A percentile compares a stretch with the other conserved stretches of the same genome.
phyloP scores from a whole-genome alignment of 2,888 invertebrate species.

The Nemurella pictetii region DNA sequence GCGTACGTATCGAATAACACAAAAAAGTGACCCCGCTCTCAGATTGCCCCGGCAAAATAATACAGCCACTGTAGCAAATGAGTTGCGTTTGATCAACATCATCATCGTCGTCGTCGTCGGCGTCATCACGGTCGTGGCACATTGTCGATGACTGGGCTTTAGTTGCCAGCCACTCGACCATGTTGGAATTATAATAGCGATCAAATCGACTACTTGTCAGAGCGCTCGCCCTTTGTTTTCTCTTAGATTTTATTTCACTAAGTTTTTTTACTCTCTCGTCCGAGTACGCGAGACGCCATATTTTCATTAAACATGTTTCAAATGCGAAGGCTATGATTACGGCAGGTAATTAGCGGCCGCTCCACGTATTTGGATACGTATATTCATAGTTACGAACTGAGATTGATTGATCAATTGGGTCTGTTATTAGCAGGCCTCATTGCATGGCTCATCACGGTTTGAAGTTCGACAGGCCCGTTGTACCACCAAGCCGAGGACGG shows the following conservation, averaged over 20 bases:
- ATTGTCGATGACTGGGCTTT: neutral
- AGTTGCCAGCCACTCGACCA: neutral
- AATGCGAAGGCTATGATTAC: slow-evolving; percentile 21
- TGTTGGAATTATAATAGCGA: neutral
- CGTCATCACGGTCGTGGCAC: too few relatives aligned
- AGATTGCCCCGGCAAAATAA: neutral
- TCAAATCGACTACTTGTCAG: neutral
- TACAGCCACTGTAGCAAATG: neutral
- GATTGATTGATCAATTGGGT: neutral
- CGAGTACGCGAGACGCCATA: neutral
- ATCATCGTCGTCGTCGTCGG: too few relatives aligned
- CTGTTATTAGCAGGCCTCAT: neutral
- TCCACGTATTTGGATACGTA: neutral
- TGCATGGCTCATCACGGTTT: too few relatives aligned
- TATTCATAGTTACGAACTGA: neutral
- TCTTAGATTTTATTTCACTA: too few relatives aligned
- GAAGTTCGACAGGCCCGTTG: too few relatives aligned
- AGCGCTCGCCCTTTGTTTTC: neutral
- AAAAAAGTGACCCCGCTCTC: neutral
- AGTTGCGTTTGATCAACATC: neutral
- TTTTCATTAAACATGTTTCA: neutral
- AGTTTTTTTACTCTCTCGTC: neutral
- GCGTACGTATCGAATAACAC: neutral
- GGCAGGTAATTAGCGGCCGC: neutral
- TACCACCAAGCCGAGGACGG: too few relatives aligned